These are phyloP conservation scores for Alosa alosa DNA, from an alignment of 2,113 vertebrate genomes.

Conservation along the genomic window DNA sequence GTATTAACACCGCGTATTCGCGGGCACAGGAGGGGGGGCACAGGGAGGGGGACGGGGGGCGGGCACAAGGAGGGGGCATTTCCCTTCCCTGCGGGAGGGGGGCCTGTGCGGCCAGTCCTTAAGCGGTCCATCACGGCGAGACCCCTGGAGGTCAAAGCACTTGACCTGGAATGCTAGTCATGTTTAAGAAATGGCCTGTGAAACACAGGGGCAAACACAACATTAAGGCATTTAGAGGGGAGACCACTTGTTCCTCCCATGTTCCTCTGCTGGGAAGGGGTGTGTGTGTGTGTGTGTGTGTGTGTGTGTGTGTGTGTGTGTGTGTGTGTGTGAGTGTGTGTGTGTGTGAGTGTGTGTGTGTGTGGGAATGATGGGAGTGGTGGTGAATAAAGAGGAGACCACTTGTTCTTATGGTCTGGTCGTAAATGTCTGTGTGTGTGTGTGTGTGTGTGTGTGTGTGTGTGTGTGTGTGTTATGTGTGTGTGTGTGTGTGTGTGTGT, in stretches of 20 bases:
- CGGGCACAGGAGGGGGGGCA: background rate
- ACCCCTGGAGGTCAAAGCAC: slow-evolving; percentile 46
- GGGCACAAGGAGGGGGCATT: no score
- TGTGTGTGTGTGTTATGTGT: background rate
- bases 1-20: slow-evolving; percentile 31
- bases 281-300: background rate
- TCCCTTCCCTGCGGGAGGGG: background rate
- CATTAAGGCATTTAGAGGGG: background rate
- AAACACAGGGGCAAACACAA: slow-evolving; percentile 22
- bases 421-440: background rate
- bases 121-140: background rate
- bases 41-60: slow-evolving; percentile 3
- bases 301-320: slow-evolving; percentile 5
- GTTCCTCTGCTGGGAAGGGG: background rate
- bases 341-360: background rate
- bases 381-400: background rate
- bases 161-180: slow-evolving; percentile 44
- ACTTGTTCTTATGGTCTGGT: background rate
- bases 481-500: background rate
- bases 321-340: background rate
- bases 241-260: background rate
- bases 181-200: slow-evolving; percentile 30
- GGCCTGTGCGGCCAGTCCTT: background rate
- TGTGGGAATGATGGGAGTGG: background rate
- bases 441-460: background rate